Conservation (phyloP, 2,113 vertebrate genomes). For the Mungos mungo region DNA sequence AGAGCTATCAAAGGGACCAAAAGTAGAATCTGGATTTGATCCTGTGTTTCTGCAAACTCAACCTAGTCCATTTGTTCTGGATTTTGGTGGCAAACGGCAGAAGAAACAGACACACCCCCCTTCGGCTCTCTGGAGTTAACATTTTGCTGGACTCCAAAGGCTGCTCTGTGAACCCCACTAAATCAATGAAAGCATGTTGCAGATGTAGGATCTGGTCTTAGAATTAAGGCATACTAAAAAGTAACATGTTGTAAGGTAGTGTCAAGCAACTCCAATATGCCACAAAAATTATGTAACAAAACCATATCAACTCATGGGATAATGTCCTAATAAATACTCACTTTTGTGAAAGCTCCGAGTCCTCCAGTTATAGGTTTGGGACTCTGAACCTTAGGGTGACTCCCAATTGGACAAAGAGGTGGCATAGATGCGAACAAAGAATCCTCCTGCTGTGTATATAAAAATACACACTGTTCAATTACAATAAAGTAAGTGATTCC, state of each 20-base stretch:
- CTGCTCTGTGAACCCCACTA: background rate
- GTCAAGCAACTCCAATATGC: background rate
- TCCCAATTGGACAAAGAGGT: conserved; percentile 90
- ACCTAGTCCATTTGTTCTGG: background rate
- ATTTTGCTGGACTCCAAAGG: background rate
- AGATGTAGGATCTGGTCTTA: background rate
- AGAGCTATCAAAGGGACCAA: background rate
- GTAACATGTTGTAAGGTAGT: background rate
- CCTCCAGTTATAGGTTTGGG: conserved; percentile 88
- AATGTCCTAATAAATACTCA: conserved; percentile 64
- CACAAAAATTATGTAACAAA: background rate
- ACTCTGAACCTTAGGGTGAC: conserved; percentile 89
- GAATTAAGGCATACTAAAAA: background rate
- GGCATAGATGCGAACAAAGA: conserved; percentile 91
- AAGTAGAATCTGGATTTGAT: background rate
- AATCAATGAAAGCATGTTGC: background rate
- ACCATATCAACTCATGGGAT: background rate
- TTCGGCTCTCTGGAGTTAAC: background rate
- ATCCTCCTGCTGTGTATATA: conserved; percentile 86
- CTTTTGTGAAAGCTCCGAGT: conserved; percentile 90
- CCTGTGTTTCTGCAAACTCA: background rate
- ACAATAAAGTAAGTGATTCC: background rate
- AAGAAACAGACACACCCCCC: background rate
- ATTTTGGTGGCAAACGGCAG: background rate
- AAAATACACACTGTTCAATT: conserved; percentile 50